These are phyloP conservation scores for Neodiprion virginianus DNA, from an alignment of 1,140 invertebrate species.

Conservation along the genomic window DNA sequence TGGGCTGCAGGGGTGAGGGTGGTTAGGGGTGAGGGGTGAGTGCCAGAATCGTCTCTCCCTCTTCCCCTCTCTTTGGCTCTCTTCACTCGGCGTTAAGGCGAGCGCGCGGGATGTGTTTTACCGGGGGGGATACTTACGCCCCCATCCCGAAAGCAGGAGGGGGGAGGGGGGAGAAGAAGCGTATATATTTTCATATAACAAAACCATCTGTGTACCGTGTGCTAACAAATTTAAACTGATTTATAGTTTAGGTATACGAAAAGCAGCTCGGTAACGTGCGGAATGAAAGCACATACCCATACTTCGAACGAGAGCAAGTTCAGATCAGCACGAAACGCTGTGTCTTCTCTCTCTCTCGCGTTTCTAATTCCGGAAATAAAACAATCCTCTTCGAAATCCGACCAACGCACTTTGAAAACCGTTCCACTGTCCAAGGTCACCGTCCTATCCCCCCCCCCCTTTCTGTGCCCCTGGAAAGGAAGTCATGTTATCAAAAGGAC, in stretches of 20 bases:
- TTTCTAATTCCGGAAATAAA: too few relatives aligned
- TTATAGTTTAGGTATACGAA: slow-evolving; percentile 41
- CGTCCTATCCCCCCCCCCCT: not conserved
- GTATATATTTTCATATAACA: slow-evolving; percentile 66
- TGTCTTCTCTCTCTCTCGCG: too few relatives aligned
- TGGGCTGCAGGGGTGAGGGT: slow-evolving; percentile 45
- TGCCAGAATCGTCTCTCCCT: slow-evolving; percentile 8
- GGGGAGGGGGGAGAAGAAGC: too few relatives aligned
- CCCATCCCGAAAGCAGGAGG: slow-evolving; percentile 42
- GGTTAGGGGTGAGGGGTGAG: slow-evolving; percentile 25
- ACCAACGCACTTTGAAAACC: too few relatives aligned
- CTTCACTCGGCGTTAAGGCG: slow-evolving; percentile 30
- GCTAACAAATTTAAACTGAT: slow-evolving; percentile 64
- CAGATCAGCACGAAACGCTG: too few relatives aligned
- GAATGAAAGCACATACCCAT: too few relatives aligned
- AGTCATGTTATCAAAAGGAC: not conserved
- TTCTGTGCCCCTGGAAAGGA: not conserved
- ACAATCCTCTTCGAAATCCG: too few relatives aligned
- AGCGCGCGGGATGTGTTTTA: slow-evolving; percentile 61
- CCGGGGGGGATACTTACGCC: slow-evolving; percentile 58
- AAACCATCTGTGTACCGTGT: slow-evolving; percentile 62
- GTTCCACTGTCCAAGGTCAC: not conserved
- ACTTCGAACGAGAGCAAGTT: too few relatives aligned
- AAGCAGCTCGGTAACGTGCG: not conserved
- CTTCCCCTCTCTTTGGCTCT: too few relatives aligned